Percentiles rank a stretch among this genome's conserved stretches.
Conservation (phyloP, 2,888 invertebrate species). For the Charanyca ferruginea region DNA sequence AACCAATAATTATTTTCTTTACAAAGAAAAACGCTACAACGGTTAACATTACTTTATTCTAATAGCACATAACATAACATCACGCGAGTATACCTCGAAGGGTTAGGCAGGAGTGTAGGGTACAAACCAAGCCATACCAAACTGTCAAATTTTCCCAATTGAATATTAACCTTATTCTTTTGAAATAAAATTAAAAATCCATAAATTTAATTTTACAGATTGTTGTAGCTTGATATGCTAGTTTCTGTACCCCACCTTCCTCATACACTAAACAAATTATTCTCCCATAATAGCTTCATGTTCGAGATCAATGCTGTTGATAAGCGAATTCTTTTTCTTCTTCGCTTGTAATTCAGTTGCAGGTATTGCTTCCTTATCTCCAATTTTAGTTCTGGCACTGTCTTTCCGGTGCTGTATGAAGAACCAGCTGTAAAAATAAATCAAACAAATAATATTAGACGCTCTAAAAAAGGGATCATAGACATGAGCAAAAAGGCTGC, state of each 20-base stretch:
- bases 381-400: slow-evolving; percentile 22
- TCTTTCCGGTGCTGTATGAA: slow-evolving; percentile 72
- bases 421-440: slow-evolving; percentile 78
- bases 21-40: not conserved
- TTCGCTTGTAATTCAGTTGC: slow-evolving; percentile 33
- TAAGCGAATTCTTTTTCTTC: slow-evolving; percentile 50
- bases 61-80: slow-evolving; percentile 7
- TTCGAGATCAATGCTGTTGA: slow-evolving; percentile 60
- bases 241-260: not conserved
- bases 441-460: no score
- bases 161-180: no score
- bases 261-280: slow-evolving; percentile 8
- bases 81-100: not conserved
- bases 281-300: slow-evolving; percentile 58
- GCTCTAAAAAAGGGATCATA: no score
- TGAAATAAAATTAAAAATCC: no score
- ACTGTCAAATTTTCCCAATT: no score
- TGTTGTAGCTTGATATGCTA: no score
- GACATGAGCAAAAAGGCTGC: no score
- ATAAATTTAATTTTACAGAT: no score
- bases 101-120: not conserved
- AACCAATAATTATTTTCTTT: not conserved
- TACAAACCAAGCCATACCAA: no score
- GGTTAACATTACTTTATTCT: slow-evolving; percentile 7
- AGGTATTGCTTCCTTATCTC: slow-evolving; percentile 4